Percentiles rank a stretch among this genome's conserved stretches.
phyloP scores from a whole-genome alignment of 2,113 vertebrate species.

The Tachuris rubrigastra region DNA sequence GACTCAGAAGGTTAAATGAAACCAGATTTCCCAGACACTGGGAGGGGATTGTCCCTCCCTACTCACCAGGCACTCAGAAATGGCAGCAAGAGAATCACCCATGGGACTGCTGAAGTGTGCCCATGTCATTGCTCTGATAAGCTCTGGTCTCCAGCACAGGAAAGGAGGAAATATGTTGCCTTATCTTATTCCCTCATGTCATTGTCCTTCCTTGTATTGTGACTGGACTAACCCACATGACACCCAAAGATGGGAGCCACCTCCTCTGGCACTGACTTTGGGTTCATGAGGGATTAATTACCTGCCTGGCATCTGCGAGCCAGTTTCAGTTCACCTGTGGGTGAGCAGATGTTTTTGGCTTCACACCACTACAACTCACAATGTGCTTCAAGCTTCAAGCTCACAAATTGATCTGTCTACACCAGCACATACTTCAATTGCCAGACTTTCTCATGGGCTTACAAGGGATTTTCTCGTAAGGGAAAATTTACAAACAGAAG shows the following conservation, averaged over 20 bases:
- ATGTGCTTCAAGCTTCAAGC: neutral
- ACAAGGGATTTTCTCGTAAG: neutral
- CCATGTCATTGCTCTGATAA: neutral
- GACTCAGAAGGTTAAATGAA: neutral
- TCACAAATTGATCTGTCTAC: neutral
- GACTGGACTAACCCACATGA: neutral
- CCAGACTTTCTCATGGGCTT: neutral
- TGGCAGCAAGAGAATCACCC: neutral
- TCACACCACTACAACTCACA: neutral
- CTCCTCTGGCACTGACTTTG: neutral
- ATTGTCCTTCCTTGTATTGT: neutral
- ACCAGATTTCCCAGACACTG: fast-evolving
- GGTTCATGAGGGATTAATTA: neutral
- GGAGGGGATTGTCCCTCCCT: neutral
- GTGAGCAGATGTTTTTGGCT: neutral
- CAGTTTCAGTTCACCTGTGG: neutral
- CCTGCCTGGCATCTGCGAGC: neutral
- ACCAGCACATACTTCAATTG: neutral
- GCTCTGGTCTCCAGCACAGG: neutral
- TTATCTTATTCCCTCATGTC: neutral
- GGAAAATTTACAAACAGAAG: neutral
- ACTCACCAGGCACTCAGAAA: neutral
- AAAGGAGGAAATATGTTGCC: neutral
- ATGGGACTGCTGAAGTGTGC: neutral
- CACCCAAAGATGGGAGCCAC: neutral